These are phyloP conservation scores for Scolopax bukidnonensis DNA, from an alignment of 2,797 vertebrate genomes.

Conservation along the genomic window DNA sequence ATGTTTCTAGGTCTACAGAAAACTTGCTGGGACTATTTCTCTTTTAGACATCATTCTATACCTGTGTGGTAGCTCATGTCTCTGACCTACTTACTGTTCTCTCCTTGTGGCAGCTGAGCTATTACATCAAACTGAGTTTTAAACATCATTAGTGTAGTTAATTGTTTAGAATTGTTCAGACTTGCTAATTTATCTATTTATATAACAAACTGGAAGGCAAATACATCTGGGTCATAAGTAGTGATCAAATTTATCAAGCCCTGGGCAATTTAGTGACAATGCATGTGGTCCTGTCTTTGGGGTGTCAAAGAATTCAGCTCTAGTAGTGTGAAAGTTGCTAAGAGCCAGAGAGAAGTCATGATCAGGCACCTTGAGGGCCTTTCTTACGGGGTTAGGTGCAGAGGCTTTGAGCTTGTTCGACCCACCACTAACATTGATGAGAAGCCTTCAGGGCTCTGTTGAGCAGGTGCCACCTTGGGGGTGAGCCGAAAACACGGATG, in stretches of 20 bases:
- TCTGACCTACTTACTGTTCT: not conserved
- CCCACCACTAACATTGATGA: fast-evolving
- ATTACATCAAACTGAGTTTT: not conserved
- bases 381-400: fast-evolving
- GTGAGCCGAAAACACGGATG: not conserved
- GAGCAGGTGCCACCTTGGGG: fast-evolving
- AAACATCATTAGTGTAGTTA: not conserved
- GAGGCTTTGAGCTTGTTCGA: fast-evolving
- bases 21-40: not conserved
- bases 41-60: not conserved
- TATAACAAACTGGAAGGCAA: not conserved
- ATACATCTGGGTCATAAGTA: not conserved
- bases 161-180: not conserved
- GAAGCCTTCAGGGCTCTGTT: not conserved
- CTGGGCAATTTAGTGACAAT: not conserved
- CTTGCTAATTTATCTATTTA: not conserved
- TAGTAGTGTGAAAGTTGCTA: not conserved
- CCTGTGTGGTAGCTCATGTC: not conserved
- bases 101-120: not conserved
- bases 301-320: not conserved
- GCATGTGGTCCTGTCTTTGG: not conserved
- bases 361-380: fast-evolving
- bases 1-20: not conserved
- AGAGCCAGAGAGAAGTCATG: not conserved
- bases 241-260: not conserved